A percentile compares a stretch with the other conserved stretches of the same genome.
Conservation (phyloP, 2,113 vertebrate genomes). For the Perca flavescens region DNA sequence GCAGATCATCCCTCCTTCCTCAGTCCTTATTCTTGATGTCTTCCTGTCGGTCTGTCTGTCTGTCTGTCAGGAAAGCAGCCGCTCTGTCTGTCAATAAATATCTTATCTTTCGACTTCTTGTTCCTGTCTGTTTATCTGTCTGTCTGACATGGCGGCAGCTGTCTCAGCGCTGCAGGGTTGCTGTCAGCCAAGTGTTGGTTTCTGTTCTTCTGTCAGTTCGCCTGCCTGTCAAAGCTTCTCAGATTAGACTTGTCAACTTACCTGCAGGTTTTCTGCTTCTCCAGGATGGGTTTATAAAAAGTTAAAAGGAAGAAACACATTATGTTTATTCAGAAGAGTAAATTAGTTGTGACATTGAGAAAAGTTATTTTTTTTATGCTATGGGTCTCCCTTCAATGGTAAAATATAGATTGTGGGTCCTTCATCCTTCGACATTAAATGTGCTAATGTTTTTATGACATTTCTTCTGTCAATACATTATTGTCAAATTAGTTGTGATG, state of each 20-base stretch:
- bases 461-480: not conserved
- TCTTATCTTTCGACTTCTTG: slow-evolving; percentile 73
- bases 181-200: slow-evolving; percentile 80
- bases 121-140: slow-evolving; percentile 79
- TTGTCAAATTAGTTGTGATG: slow-evolving; percentile 14
- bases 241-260: slow-evolving; percentile 79
- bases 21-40: slow-evolving; percentile 49
- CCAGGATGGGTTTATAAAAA: slow-evolving; percentile 42
- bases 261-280: slow-evolving; percentile 65
- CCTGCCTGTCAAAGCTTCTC: slow-evolving; percentile 78
- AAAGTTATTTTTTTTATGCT: slow-evolving; percentile 9
- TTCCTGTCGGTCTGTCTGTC: slow-evolving; percentile 61
- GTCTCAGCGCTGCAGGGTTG: slow-evolving; percentile 78
- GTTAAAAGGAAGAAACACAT: slow-evolving; percentile 61
- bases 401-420: not conserved
- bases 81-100: slow-evolving; percentile 76
- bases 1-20: slow-evolving; percentile 54
- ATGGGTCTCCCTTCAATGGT: slow-evolving; percentile 8
- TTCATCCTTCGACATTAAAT: slow-evolving; percentile 4
- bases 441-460: slow-evolving; percentile 1
- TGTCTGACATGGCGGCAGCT: slow-evolving; percentile 78
- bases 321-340: slow-evolving; percentile 51
- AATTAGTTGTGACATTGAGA: slow-evolving; percentile 56
- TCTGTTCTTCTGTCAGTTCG: slow-evolving; percentile 82
- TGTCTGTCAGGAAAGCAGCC: slow-evolving; percentile 62